These are phyloP conservation scores for Alethe diademata DNA, from an alignment of 2,113 vertebrate species.

Conservation along the genomic window DNA sequence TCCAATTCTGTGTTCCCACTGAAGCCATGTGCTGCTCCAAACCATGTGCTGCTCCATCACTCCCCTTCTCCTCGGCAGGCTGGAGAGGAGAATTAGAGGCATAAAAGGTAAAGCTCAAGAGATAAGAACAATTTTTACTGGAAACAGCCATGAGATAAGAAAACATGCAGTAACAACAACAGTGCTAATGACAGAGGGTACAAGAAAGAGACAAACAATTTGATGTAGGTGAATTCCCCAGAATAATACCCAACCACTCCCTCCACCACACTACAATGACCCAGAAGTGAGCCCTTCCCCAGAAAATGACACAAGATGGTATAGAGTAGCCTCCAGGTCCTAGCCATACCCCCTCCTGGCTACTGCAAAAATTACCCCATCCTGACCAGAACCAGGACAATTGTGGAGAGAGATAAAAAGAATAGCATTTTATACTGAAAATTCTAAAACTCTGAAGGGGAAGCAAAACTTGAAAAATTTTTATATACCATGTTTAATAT, in stretches of 20 bases:
- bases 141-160: not conserved
- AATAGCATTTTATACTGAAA: not conserved
- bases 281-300: not conserved
- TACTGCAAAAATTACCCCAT: not conserved
- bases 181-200: not conserved
- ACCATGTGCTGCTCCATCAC: not conserved
- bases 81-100: not conserved
- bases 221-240: fast-evolving
- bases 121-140: not conserved
- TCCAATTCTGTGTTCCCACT: not conserved
- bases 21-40: not conserved
- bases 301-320: not conserved
- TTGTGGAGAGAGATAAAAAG: not conserved
- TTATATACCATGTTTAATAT: not conserved
- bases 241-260: not conserved
- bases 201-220: not conserved
- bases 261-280: not conserved
- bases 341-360: not conserved
- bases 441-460: not conserved
- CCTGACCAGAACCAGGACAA: not conserved
- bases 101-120: not conserved
- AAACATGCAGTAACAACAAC: not conserved
- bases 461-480: not conserved
- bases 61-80: not conserved
- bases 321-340: not conserved